These are phyloP conservation scores for Teleopsis dalmanni DNA, from an alignment of 1,140 invertebrate species.

Conservation along the genomic window DNA sequence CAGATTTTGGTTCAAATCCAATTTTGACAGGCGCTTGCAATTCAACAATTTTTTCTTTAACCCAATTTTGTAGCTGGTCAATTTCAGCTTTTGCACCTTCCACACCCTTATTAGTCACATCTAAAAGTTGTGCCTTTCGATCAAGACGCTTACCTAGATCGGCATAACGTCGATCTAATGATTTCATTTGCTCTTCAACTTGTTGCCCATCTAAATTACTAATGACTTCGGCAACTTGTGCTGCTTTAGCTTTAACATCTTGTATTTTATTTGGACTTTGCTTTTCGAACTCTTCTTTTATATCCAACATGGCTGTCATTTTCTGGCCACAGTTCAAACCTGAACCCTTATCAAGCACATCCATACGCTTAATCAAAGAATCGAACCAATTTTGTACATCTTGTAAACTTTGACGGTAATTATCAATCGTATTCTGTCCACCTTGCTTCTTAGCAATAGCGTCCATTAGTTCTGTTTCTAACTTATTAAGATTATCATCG, in stretches of 20 bases:
- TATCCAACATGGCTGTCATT: slow-evolving; percentile 59
- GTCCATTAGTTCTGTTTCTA: slow-evolving; percentile 60
- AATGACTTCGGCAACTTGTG: slow-evolving; percentile 67
- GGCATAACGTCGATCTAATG: slow-evolving; percentile 70
- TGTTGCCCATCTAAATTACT: slow-evolving; percentile 83
- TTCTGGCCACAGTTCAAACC: slow-evolving; percentile 77
- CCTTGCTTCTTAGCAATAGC: slow-evolving; percentile 68
- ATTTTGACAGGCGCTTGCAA: slow-evolving; percentile 58
- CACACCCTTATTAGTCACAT: slow-evolving; percentile 71
- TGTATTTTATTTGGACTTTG: slow-evolving; percentile 59
- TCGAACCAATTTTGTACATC: slow-evolving; percentile 76
- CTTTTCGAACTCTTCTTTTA: slow-evolving; percentile 61
- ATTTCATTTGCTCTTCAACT: slow-evolving; percentile 82
- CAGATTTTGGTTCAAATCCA: slow-evolving; percentile 66
- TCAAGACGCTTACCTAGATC: slow-evolving; percentile 77
- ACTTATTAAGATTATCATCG: slow-evolving; percentile 61
- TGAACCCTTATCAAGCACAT: slow-evolving; percentile 71
- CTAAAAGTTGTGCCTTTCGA: slow-evolving; percentile 71
- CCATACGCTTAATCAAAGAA: slow-evolving; percentile 65
- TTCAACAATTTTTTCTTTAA: slow-evolving; percentile 63
- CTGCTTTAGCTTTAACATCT: slow-evolving; percentile 58
- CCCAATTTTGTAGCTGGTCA: slow-evolving; percentile 69
- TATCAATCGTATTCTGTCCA: slow-evolving; percentile 68
- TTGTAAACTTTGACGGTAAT: slow-evolving; percentile 66
- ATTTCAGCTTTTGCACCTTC: slow-evolving; percentile 68